Percentiles rank a stretch among this genome's conserved stretches.
phyloP scores from a whole-genome alignment of 30 jellyfish, hydroid and myxozoan species.

The Cassiopea andromeda region DNA sequence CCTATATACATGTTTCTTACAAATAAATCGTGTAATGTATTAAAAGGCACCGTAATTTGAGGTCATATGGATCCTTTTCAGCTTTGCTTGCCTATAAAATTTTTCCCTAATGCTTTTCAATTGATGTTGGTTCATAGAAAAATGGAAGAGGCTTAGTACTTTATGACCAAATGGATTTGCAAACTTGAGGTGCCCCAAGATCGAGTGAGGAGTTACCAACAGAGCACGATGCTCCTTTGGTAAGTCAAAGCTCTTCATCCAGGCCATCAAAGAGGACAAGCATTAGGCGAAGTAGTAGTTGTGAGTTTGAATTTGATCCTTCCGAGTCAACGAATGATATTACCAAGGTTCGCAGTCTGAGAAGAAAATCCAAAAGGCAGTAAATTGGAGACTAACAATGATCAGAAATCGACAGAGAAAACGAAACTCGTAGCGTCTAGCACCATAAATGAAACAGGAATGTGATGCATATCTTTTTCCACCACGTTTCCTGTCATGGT shows the following conservation, averaged over 20 bases:
- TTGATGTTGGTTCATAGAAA: no score
- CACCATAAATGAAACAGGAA: conserved; percentile 1
- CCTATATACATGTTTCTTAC: no score
- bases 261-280: background rate
- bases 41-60: no score
- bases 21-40: no score
- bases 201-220: conserved; percentile 49
- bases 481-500: background rate
- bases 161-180: background rate
- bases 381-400: conserved; percentile 19
- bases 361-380: conserved; percentile 37
- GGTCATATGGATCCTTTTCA: no score
- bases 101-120: no score
- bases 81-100: no score
- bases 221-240: background rate
- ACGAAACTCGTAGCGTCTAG: background rate
- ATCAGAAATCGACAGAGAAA: background rate
- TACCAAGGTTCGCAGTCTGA: conserved; percentile 22
- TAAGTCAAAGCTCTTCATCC: background rate
- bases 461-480: background rate
- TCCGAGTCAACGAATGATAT: conserved; percentile 22
- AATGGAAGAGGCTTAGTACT: no score
- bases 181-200: conserved; percentile 20
- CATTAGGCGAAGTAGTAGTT: conserved; percentile 47
- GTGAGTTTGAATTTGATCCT: conserved; percentile 45